A percentile compares a stretch with the other conserved stretches of the same genome.
Conservation (phyloP, 2,797 vertebrate genomes). For the Morelia viridis region DNA sequence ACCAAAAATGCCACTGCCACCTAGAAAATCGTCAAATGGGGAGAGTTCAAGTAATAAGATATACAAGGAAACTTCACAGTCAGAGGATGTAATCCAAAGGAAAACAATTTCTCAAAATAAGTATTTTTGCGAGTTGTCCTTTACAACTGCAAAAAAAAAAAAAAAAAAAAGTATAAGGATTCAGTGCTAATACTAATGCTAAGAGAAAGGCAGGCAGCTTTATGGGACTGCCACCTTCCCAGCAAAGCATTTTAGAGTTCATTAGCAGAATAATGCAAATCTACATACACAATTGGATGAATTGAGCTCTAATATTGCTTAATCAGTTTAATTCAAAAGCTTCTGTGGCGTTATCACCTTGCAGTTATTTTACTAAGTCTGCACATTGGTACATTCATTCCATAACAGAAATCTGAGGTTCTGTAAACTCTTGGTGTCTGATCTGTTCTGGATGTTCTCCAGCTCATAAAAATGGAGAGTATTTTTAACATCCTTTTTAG, state of each 20-base stretch:
- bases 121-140: background rate
- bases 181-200: conserved; percentile 56
- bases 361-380: conserved; percentile 4
- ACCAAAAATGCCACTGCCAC: background rate
- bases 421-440: background rate
- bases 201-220: conserved; percentile 41
- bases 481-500: background rate
- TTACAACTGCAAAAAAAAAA: conserved; percentile 21
- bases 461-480: background rate
- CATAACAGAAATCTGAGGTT: background rate
- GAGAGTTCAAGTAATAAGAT: background rate
- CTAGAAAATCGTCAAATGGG: background rate
- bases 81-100: background rate
- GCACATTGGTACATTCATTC: conserved; percentile 39
- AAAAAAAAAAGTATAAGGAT: conserved; percentile 59
- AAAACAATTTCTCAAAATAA: background rate
- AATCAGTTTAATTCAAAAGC: conserved; percentile 52
- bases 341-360: conserved; percentile 16
- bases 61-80: background rate
- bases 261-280: conserved; percentile 55
- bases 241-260: conserved; percentile 54
- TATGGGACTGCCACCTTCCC: conserved; percentile 45
- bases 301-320: conserved; percentile 46
- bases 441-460: background rate
- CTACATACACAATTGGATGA: conserved; percentile 48